Base-by-base conservation (phyloP, 1,140 invertebrate genomes). In the Conus ventricosus region DNA sequence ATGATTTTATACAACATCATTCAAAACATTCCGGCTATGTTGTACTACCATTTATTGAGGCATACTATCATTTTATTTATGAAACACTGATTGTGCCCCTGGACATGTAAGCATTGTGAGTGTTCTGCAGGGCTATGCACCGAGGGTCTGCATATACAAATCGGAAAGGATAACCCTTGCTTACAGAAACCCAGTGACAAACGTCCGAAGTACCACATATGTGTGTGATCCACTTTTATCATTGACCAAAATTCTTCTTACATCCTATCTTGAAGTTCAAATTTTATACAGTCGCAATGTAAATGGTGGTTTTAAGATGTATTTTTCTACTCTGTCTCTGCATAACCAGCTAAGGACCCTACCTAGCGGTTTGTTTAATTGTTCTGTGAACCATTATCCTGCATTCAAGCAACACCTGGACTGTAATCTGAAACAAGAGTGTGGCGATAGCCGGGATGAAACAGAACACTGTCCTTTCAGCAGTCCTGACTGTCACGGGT, bases 371-470 rank as follows among this genome's bases (percentile, higher is more conserved):
- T 51, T 85, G 27, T 85, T 63, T 15, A 57, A 85, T 39, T 85
- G 84, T 25, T 85, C 84, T 25, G 84, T 85, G 27, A 13, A 54
- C 6, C 5, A 85, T n/a, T 85, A 71, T 25, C 7, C 57, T 39
- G 25, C 13, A 20, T 71, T 85, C 17, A 15, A 71, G 20, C 23
- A 39, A 5, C 84, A 85, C 60, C 60, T 85, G 13, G 60, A 85
- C 15, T 85, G 84, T 51, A 85, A 85, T 55, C 63, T 85, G 27
- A 55, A 85, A 55, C 57, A 8, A 39, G 84, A 85, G 84, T 85
- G 84, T n/a, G 6, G 71, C 5, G 84, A 55, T 15, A 60, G n/a
- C 15, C 57, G 55, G 60, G 84, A 85, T 17, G 84, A 85, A 71
- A 54, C 27, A 27, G n/a, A 54, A 0, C 84, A 85, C 84, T 85